Base-by-base conservation (phyloP, 1,140 invertebrate genomes). In the Odontomachus brunneus region DNA sequence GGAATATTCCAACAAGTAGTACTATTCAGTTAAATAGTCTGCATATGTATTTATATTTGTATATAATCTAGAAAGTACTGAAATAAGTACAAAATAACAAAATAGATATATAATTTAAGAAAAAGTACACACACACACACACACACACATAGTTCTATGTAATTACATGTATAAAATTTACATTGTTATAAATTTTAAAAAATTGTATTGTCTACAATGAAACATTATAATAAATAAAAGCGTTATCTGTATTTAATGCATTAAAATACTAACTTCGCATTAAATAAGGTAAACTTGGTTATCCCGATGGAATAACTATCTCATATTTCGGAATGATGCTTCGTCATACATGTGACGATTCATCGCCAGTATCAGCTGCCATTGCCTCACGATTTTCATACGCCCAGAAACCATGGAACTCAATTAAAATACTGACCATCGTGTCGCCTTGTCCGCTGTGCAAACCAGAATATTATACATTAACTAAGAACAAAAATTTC, bases 351-450 rank as follows among this genome's bases (percentile, higher is more conserved):
- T 93, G 93, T 22, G 93, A 94, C 69, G 93, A 92, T 76, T 94
- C 93, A 85, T 94, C 94, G 33, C 87, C 95, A 14, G 91, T 93
- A 55, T 96, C 96, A 12, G 95, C 95, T 0, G 96, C 95, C 83
- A 97, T 94, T 0, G 96, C 96, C 94, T 99, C 98, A 82, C 98
- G 95, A 94, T 99, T 98, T 94, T 99, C 98, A 92, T 99, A 98
- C 0, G 97, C 97, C 97, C 97, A 99, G 95, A 99, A 99, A 59
- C 98, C 98, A 94, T 99, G 98, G 83, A 99, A 96, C 94, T 99
- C 99, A 89, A 99, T 98, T 82, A 99, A 94, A 92, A 99, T 99
- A 90, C 97, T 98, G 14, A 99, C 96, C 80, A 99, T 97, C 5
- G 98, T 98, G 89, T 98, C 98, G 2, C 98, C 98, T 94, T 98